Conservation (phyloP, 2,888 invertebrate genomes). For the Dyspetes luteomarginatus region DNA sequence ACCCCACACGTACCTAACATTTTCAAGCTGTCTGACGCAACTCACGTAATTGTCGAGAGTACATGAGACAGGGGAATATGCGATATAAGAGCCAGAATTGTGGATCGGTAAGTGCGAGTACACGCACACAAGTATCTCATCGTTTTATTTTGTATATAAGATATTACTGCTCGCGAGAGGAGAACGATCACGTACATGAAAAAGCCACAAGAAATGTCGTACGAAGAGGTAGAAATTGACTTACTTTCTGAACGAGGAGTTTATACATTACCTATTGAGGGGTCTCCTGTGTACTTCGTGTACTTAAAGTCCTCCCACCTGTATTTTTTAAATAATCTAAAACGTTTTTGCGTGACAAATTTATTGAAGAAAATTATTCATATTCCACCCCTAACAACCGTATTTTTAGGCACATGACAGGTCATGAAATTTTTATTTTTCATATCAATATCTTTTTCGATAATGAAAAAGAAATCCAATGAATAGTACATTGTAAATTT, state of each 20-base stretch:
- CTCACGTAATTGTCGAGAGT: conserved; percentile 82
- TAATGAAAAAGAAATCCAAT: too few relatives aligned
- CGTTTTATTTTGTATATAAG: conserved; percentile 45
- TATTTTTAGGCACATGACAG: too few relatives aligned
- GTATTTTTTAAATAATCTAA: too few relatives aligned
- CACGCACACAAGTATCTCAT: conserved; percentile 55
- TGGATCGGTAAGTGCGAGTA: conserved; percentile 72
- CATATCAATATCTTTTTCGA: too few relatives aligned
- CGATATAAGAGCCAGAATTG: conserved; percentile 75
- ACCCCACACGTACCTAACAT: conserved; percentile 58
- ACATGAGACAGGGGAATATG: conserved; percentile 80
- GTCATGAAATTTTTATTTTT: too few relatives aligned
- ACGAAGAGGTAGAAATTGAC: conserved; percentile 34
- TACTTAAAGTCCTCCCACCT: not conserved
- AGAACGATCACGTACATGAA: conserved; percentile 50
- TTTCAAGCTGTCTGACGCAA: conserved; percentile 79
- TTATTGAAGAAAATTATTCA: too few relatives aligned
- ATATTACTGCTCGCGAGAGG: conserved; percentile 43
- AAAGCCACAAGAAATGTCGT: conserved; percentile 45
- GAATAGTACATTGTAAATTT: too few relatives aligned
- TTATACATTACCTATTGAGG: not conserved
- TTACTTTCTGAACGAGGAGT: conserved; percentile 17
- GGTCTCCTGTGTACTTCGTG: conserved; percentile 40
- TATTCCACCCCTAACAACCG: too few relatives aligned
- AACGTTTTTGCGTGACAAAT: too few relatives aligned